phyloP scores from a whole-genome alignment of 1,140 invertebrate species.

The Gryon sp. region DNA sequence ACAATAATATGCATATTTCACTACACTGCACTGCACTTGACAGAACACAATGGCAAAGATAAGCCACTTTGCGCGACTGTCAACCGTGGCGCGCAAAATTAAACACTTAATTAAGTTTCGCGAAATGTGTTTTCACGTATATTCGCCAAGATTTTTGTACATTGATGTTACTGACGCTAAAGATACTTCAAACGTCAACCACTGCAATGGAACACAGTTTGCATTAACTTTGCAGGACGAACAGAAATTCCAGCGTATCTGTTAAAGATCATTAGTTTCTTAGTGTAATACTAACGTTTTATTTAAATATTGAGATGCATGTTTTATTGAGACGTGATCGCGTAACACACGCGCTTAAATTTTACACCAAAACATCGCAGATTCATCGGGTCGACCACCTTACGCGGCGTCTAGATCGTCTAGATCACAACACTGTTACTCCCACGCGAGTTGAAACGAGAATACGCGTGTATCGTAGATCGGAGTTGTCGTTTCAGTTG shows the following conservation, averaged over 20 bases:
- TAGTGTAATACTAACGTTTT: too few species aligned
- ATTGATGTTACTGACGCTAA: too few species aligned
- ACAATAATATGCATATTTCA: slow-evolving; percentile 59
- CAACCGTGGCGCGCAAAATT: slow-evolving; percentile 6
- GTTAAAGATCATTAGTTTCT: too few species aligned
- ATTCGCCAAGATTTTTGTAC: too few species aligned
- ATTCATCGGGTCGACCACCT: slow-evolving; percentile 62
- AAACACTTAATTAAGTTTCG: neutral
- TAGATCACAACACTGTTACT: slow-evolving; percentile 69
- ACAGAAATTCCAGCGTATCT: too few species aligned
- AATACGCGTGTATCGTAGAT: slow-evolving; percentile 73
- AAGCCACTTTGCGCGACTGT: slow-evolving; percentile 20
- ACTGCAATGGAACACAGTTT: too few species aligned
- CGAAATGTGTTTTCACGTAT: too few species aligned
- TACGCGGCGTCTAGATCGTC: slow-evolving; percentile 61
- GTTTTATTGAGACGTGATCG: neutral
- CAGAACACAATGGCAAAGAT: slow-evolving; percentile 55
- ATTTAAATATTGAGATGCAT: slow-evolving; percentile 4
- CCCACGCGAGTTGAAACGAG: slow-evolving; percentile 75
- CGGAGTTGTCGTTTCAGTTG: slow-evolving; percentile 38
- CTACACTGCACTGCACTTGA: slow-evolving; percentile 63
- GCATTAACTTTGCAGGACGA: too few species aligned
- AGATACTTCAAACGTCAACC: too few species aligned
- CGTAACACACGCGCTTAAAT: neutral
- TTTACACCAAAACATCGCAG: slow-evolving; percentile 46